These are phyloP conservation scores for Merodon equestris DNA, from an alignment of 2,888 invertebrate genomes.

Conservation along the genomic window DNA sequence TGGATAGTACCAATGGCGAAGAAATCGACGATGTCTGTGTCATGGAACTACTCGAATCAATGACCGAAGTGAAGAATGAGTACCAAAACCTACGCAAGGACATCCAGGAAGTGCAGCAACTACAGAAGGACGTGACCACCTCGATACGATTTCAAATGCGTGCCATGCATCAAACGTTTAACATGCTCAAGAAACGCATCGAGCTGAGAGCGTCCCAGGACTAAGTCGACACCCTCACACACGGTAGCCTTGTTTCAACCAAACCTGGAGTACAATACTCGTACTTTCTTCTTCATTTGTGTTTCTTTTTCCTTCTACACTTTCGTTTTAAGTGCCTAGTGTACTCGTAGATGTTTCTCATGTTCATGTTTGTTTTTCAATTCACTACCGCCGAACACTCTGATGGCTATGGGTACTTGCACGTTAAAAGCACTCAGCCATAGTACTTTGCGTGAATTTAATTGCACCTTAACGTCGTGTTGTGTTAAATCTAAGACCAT, in stretches of 20 bases:
- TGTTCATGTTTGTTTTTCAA: not conserved
- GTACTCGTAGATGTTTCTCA: not conserved
- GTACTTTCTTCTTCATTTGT: too few species aligned
- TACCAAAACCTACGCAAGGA: conserved; percentile 89
- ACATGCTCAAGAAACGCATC: conserved; percentile 85
- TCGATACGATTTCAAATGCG: conserved; percentile 86
- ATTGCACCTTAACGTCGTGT: too few species aligned
- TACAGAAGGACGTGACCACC: conserved; percentile 88
- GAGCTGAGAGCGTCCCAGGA: conserved; percentile 74
- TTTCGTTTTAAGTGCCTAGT: too few species aligned
- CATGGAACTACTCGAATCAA: conserved; percentile 86
- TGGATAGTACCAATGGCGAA: conserved; percentile 73
- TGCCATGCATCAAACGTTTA: conserved; percentile 85
- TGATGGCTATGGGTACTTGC: too few species aligned
- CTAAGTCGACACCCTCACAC: conserved; percentile 10
- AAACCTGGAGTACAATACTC: too few species aligned
- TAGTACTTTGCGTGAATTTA: too few species aligned
- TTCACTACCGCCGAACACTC: too few species aligned
- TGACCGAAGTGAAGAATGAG: conserved; percentile 88
- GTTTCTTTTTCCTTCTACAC: too few species aligned
- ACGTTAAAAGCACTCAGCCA: too few species aligned
- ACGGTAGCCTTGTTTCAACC: too few species aligned
- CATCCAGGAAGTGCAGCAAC: conserved; percentile 88
- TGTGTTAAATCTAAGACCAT: too few species aligned
- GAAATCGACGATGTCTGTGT: conserved; percentile 83